These are phyloP conservation scores for Cydia splendana DNA, from an alignment of 1,140 invertebrate genomes.

Conservation along the genomic window DNA sequence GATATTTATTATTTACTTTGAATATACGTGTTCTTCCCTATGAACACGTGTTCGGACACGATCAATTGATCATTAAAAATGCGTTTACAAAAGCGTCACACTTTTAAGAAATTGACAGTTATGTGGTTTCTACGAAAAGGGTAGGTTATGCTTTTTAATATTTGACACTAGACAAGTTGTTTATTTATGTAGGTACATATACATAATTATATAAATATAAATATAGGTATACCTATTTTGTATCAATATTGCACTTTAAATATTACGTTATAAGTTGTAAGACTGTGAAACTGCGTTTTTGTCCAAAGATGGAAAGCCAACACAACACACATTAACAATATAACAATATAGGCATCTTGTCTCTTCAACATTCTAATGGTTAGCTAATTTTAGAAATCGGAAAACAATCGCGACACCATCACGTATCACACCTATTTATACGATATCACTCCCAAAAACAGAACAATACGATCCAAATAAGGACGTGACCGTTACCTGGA, in stretches of 20 bases:
- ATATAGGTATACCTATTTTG: too few species aligned
- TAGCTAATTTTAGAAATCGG: background rate
- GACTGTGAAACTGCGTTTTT: too few species aligned
- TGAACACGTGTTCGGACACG: too few species aligned
- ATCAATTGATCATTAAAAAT: too few species aligned
- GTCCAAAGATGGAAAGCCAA: background rate
- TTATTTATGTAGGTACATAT: too few species aligned
- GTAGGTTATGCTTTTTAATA: background rate
- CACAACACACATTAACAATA: too few species aligned
- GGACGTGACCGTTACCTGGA: background rate
- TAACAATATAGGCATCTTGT: too few species aligned
- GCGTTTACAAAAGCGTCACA: background rate
- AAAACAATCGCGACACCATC: background rate
- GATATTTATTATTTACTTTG: background rate
- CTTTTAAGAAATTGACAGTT: background rate
- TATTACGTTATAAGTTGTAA: too few species aligned
- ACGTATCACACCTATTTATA: slow-evolving; percentile 16
- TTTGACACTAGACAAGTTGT: too few species aligned
- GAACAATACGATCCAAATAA: slow-evolving; percentile 18
- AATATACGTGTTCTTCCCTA: too few species aligned
- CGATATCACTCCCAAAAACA: slow-evolving; percentile 17
- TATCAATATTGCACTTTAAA: too few species aligned
- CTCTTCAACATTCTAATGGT: background rate
- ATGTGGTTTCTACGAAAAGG: background rate
- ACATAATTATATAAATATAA: too few species aligned